Evolutionary conservation across 1,140 invertebrate species (phyloP), one percentile per base, ranked within the genome.

Genomic region (Drosophila lacteicornis): DNA sequence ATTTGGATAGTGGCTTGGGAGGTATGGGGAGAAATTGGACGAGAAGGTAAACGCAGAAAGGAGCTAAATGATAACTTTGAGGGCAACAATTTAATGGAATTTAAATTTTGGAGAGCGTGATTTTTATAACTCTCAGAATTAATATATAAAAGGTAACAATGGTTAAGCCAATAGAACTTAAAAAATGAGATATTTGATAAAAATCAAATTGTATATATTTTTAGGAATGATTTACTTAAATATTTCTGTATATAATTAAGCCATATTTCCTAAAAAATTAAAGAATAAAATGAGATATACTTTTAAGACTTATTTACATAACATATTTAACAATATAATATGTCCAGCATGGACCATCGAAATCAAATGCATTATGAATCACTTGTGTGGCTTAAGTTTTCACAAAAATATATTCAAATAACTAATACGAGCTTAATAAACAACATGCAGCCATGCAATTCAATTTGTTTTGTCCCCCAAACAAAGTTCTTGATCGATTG

Each of bases 401-500:
- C 27, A 13, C 15, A 55, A 17, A 17, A 19, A 19, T 47, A 9
- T 36, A 38, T 45, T 43, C n/a, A 63, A 63, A 67, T 30, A 67
- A 63, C 58, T 46, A 47, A 62, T 63, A 61, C 17, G 19, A 62
- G 19, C 42, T 62, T 62, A 62, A 63, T 38, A 66, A 66, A 66
- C 36, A 62, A 45, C 40, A 61, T 30, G 27, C 30, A 45, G 11
- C 12, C 19, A 47, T 36, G 30, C 19, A 63, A 38, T 63, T 46
- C 43, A 67, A 47, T 67, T 63, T 46, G 57, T 22, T 47, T 47
- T 67, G 58, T 50, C 60, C 27, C 19, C 27, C 36, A n/a, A 67
- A 67, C 33, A 69, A 27, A 36, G 38, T 53, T 68, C 47, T 38
- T 60, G 68, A 74, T 60, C 40, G 55, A 60, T 73, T 59, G 38